phyloP scores from a whole-genome alignment of 2,797 vertebrate genomes.

The Cyclopterus lumpus region DNA sequence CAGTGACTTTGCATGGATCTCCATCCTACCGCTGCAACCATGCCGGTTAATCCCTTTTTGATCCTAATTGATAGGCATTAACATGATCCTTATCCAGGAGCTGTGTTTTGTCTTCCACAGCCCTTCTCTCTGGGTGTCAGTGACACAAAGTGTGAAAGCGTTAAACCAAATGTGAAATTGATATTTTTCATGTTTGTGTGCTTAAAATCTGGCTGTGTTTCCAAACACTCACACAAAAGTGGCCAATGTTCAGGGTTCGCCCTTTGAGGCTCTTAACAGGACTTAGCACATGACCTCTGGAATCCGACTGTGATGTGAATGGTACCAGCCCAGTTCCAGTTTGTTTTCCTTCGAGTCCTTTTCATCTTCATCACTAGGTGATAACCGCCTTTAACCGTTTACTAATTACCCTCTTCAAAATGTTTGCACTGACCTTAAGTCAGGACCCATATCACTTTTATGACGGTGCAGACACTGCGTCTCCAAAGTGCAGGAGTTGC shows the following conservation, averaged over 20 bases:
- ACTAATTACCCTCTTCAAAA: slow-evolving; percentile 76
- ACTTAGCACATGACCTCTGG: slow-evolving; percentile 81
- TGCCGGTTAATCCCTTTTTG: slow-evolving; percentile 86
- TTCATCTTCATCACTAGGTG: slow-evolving; percentile 68
- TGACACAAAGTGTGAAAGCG: slow-evolving; percentile 85
- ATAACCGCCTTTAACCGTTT: slow-evolving; percentile 67
- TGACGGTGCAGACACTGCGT: slow-evolving; percentile 20
- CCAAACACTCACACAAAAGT: slow-evolving; percentile 72
- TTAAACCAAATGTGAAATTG: slow-evolving; percentile 88
- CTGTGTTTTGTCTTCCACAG: slow-evolving; percentile 84
- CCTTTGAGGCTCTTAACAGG: slow-evolving; percentile 79
- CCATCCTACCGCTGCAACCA: slow-evolving; percentile 75
- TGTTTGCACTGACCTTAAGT: slow-evolving; percentile 58
- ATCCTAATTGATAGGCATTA: slow-evolving; percentile 89
- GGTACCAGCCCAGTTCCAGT: slow-evolving; percentile 73
- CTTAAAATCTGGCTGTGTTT: slow-evolving; percentile 68
- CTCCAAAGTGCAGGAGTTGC: slow-evolving; percentile 39
- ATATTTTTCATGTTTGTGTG: slow-evolving; percentile 86
- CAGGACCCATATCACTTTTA: slow-evolving; percentile 37
- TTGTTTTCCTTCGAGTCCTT: slow-evolving; percentile 74
- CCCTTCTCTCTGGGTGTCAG: slow-evolving; percentile 79
- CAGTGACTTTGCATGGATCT: slow-evolving; percentile 82
- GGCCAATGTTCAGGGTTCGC: slow-evolving; percentile 63
- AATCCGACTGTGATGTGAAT: slow-evolving; percentile 77
- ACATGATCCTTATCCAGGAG: slow-evolving; percentile 84